Percentiles rank a stretch among this genome's conserved stretches.
Conservation (phyloP, 2,113 vertebrate species). For the Pteruthius melanotis region DNA sequence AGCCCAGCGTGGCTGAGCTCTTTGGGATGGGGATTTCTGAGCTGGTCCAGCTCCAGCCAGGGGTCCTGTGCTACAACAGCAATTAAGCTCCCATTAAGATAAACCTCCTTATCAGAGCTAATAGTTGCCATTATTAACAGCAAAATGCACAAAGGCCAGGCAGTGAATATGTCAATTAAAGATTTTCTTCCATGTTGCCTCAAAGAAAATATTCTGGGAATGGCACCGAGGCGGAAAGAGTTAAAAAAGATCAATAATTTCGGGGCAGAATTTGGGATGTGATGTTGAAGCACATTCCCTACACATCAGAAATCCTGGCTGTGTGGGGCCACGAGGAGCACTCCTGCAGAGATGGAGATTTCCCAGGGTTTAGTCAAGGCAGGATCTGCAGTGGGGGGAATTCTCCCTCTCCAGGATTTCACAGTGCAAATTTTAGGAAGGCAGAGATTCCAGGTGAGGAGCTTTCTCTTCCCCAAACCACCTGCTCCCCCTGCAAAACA, state of each 20-base stretch:
- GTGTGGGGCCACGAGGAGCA: neutral
- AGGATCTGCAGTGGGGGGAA: neutral
- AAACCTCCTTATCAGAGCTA: neutral
- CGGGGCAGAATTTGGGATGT: neutral
- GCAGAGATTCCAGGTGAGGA: neutral
- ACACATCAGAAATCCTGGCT: neutral
- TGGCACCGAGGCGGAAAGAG: neutral
- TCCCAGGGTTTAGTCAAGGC: neutral
- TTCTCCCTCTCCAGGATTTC: neutral
- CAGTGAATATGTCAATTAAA: neutral
- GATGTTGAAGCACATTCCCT: neutral
- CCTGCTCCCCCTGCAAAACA: neutral
- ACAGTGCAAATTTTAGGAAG: fast-evolving
- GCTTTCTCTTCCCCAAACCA: fast-evolving
- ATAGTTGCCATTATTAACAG: neutral
- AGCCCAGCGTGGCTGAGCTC: neutral
- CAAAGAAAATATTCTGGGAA: neutral
- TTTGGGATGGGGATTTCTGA: neutral
- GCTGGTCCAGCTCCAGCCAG: neutral
- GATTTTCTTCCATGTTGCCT: neutral
- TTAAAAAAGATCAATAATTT: fast-evolving
- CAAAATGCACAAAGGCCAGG: neutral
- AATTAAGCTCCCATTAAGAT: neutral
- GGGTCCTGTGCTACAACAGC: neutral
- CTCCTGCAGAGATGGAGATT: fast-evolving